These are phyloP conservation scores for Pseudomugil gertrudae DNA, from an alignment of 2,797 vertebrate genomes.

Conservation along the genomic window DNA sequence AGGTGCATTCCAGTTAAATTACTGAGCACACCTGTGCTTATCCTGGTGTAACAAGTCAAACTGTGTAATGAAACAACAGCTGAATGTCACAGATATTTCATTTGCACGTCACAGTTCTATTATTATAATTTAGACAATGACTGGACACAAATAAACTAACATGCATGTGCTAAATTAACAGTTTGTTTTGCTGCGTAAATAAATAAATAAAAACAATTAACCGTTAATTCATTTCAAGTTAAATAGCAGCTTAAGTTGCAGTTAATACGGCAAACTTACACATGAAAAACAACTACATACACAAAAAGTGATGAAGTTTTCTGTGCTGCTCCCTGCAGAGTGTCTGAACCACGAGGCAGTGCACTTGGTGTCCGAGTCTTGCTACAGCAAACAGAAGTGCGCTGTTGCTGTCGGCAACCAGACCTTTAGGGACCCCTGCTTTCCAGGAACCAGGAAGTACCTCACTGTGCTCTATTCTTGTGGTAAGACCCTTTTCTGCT, in stretches of 20 bases:
- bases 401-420: constrained; percentile 82
- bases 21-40: constrained; percentile 13
- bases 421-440: constrained; percentile 91
- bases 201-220: background rate
- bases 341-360: constrained; percentile 90
- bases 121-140: background rate
- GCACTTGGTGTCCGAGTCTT: constrained; percentile 85
- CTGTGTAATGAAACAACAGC: background rate
- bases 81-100: background rate
- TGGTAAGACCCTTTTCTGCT: constrained; percentile 81
- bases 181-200: background rate
- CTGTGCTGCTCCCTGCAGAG: constrained; percentile 79
- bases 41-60: constrained; percentile 7
- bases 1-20: constrained; percentile 4
- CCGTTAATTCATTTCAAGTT: background rate
- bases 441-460: constrained; percentile 92
- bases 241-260: constrained; percentile 7
- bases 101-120: background rate
- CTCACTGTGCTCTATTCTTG: constrained; percentile 93
- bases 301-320: background rate
- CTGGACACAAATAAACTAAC: background rate
- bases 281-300: background rate
- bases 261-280: background rate
- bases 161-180: background rate
- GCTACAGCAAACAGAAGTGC: constrained; percentile 92